These are phyloP conservation scores for Eubasilissa splendida DNA, from an alignment of 2,888 invertebrate species.

Conservation along the genomic window DNA sequence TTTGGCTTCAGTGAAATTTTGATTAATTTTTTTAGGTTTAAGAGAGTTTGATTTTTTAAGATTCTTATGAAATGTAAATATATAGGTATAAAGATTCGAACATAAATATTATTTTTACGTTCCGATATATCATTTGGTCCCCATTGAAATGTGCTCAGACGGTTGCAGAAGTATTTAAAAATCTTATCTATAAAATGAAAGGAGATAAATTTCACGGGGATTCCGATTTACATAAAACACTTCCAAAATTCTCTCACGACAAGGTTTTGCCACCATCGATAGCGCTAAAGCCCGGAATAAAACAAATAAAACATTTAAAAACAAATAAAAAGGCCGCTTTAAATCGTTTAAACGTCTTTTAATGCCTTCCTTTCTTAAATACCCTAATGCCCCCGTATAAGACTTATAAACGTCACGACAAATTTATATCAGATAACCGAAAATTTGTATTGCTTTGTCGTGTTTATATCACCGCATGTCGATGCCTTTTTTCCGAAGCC, in stretches of 20 bases:
- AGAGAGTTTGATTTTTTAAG: too few species aligned
- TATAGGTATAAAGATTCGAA: too few species aligned
- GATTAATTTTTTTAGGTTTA: too few species aligned
- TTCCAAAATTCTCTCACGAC: constrained; percentile 28
- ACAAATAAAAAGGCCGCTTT: constrained; percentile 47
- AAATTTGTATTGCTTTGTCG: constrained; percentile 56
- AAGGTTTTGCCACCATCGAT: constrained; percentile 36
- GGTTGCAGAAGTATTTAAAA: constrained; percentile 31
- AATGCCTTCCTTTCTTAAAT: constrained; percentile 53
- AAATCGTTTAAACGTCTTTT: constrained; percentile 46
- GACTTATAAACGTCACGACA: constrained; percentile 57
- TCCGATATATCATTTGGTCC: background rate
- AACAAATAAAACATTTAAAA: constrained; percentile 41
- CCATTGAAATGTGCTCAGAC: background rate
- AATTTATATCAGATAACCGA: constrained; percentile 58
- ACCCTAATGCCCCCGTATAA: constrained; percentile 54
- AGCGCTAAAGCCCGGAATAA: constrained; percentile 37
- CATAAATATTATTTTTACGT: too few species aligned
- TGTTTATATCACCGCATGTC: constrained; percentile 56
- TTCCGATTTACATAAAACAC: constrained; percentile 46
- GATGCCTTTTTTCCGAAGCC: constrained; percentile 31
- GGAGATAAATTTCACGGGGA: constrained; percentile 30
- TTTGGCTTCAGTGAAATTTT: too few species aligned
- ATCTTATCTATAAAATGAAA: constrained; percentile 35
- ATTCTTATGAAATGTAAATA: too few species aligned